Evolutionary conservation across 2,888 invertebrate genomes (phyloP).

Genomic region (Nemurella pictetii): DNA sequence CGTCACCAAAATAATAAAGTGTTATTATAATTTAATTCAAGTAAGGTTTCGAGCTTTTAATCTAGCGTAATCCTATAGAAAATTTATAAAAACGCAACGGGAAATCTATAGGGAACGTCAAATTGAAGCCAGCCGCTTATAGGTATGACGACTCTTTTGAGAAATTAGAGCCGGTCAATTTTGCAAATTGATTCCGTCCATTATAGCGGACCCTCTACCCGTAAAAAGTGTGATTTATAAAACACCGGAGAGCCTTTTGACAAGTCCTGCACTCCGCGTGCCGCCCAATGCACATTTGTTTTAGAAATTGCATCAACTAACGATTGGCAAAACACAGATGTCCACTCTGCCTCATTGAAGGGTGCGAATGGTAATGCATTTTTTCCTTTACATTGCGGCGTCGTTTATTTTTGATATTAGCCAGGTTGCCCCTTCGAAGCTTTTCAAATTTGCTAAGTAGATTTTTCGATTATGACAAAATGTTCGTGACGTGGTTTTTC

Average conservation of each 20-base stretch:
- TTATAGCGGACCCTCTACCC: background rate
- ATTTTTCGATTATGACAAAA: slow-evolving; percentile 17
- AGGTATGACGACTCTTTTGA: background rate
- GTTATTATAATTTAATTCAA: no score
- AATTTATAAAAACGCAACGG: no score
- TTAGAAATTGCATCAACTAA: slow-evolving; percentile 2
- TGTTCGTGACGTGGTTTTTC: background rate
- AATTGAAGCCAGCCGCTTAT: no score
- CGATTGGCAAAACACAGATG: slow-evolving; percentile 11
- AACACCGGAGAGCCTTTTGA: background rate
- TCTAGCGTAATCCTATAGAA: no score
- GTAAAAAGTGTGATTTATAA: slow-evolving; percentile 7
- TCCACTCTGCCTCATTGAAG: slow-evolving; percentile 9
- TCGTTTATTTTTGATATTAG: slow-evolving; percentile 8
- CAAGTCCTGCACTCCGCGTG: background rate
- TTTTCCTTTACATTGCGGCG: background rate
- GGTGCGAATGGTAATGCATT: background rate
- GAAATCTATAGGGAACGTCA: no score
- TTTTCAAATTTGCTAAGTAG: slow-evolving; percentile 18
- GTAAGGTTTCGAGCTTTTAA: no score
- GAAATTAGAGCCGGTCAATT: background rate
- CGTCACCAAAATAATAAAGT: no score
- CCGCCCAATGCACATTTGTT: background rate
- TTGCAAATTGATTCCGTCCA: slow-evolving; percentile 11
- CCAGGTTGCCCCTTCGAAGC: background rate